Conservation (phyloP, 2,113 vertebrate genomes). For the Arizona elegans region DNA sequence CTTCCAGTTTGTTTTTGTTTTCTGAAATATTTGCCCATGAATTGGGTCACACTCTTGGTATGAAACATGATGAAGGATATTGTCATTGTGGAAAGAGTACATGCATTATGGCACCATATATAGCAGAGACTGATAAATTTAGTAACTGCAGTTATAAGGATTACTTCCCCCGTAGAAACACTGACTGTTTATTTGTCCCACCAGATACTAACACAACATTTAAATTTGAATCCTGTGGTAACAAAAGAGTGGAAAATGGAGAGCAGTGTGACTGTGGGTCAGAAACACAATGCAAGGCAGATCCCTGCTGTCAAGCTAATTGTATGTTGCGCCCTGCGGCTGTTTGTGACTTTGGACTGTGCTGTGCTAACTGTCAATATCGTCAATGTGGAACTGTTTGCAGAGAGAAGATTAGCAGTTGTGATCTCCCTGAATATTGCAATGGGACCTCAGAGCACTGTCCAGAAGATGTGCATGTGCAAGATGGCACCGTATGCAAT, state of each 20-base stretch:
- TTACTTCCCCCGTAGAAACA: constrained; percentile 58
- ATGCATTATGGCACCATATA: background rate
- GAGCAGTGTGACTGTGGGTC: constrained; percentile 42
- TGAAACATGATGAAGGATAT: accelerated
- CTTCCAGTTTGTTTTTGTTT: background rate
- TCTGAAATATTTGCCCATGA: constrained; percentile 13
- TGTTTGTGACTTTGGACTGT: constrained; percentile 21
- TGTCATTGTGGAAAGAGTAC: background rate
- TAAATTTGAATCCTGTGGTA: constrained; percentile 7
- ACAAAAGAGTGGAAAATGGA: constrained; percentile 22
- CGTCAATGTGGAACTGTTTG: no score
- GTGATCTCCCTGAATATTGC: constrained; percentile 72
- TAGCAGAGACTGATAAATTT: background rate
- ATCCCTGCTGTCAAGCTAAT: constrained; percentile 17
- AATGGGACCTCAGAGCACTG: constrained; percentile 64
- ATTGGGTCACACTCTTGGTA: constrained; percentile 27
- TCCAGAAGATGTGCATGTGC: no score
- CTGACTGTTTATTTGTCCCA: background rate
- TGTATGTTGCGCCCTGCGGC: constrained; percentile 18
- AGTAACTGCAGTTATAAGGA: constrained; percentile 38
- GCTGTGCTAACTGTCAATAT: no score
- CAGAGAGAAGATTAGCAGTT: no score
- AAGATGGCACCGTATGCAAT: no score
- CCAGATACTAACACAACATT: background rate
- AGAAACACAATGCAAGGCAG: background rate